Percentiles rank a stretch among this genome's conserved stretches.
Conservation (phyloP, 64 coral and sea anemone species). For the Acropora yongei region DNA sequence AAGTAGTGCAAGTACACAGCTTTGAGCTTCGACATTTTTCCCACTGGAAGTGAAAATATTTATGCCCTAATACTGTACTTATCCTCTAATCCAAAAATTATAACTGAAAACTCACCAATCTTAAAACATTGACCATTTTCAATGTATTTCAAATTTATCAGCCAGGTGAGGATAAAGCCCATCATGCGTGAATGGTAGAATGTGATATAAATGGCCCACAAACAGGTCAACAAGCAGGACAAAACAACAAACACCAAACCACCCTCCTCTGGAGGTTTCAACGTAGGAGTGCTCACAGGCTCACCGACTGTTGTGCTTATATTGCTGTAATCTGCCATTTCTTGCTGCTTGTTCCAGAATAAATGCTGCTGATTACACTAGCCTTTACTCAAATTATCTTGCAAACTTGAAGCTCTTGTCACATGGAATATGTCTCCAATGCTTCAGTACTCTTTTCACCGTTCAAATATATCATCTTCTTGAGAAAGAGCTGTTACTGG, state of each 20-base stretch:
- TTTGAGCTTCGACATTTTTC: no score
- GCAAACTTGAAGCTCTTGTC: background rate
- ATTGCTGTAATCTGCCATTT: background rate
- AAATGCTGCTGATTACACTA: background rate
- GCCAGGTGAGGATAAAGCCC: conserved; percentile 68
- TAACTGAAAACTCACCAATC: conserved; percentile 70
- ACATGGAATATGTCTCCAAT: no score
- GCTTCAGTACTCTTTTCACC: background rate
- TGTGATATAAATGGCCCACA: conserved; percentile 90
- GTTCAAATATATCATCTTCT: background rate
- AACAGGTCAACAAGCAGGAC: conserved; percentile 68
- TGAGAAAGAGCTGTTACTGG: background rate
- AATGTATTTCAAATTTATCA: conserved; percentile 83
- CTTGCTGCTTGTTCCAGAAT: background rate
- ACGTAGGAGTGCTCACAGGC: background rate
- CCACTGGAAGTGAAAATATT: no score
- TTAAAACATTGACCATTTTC: conserved; percentile 85
- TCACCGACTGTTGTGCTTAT: background rate
- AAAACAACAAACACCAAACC: conserved; percentile 66
- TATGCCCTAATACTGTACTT: no score
- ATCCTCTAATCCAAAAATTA: background rate
- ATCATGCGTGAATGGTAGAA: conserved; percentile 87
- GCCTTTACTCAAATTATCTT: background rate
- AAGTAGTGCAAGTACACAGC: no score
- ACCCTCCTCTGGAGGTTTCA: background rate